Conservation (phyloP, 2,797 vertebrate genomes). For the Picus viridis region DNA sequence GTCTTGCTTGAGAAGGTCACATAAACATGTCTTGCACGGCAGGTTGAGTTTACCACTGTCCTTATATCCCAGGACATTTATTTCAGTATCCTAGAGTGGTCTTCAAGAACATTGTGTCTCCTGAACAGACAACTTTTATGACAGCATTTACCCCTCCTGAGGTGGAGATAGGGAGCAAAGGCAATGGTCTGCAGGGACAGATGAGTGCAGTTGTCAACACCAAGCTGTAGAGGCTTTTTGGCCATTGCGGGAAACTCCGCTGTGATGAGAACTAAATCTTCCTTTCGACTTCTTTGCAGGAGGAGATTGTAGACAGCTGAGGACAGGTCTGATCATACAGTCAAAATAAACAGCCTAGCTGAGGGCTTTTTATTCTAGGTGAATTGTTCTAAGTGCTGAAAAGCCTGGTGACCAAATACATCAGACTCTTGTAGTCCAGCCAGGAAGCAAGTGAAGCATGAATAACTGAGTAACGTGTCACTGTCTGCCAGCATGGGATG, state of each 20-base stretch:
- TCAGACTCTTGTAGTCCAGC: conserved; percentile 55
- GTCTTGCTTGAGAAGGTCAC: not conserved
- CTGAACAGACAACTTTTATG: not conserved
- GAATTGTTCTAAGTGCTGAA: conserved; percentile 67
- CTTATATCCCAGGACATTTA: not conserved
- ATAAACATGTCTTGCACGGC: not conserved
- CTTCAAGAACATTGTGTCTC: conserved; percentile 54
- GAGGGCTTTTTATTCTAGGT: conserved; percentile 61
- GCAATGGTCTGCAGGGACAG: not conserved
- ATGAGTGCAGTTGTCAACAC: conserved; percentile 22
- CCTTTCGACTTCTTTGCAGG: conserved; percentile 17
- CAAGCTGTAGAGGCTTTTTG: not conserved
- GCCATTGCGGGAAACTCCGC: not conserved
- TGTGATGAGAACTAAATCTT: not conserved
- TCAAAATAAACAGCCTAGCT: conserved; percentile 59
- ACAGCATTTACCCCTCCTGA: conserved; percentile 14
- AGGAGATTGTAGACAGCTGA: conserved; percentile 65
- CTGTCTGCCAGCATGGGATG: conserved; percentile 62
- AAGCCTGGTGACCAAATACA: conserved; percentile 67
- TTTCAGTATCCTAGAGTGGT: not conserved
- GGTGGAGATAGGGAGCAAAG: not conserved
- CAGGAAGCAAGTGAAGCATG: conserved; percentile 69
- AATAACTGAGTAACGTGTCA: conserved; percentile 63
- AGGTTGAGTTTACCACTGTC: not conserved
- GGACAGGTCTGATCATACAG: conserved; percentile 60